These are phyloP conservation scores for Peromyscus aztecus DNA, from an alignment of 2,797 vertebrate species.

Conservation along the genomic window DNA sequence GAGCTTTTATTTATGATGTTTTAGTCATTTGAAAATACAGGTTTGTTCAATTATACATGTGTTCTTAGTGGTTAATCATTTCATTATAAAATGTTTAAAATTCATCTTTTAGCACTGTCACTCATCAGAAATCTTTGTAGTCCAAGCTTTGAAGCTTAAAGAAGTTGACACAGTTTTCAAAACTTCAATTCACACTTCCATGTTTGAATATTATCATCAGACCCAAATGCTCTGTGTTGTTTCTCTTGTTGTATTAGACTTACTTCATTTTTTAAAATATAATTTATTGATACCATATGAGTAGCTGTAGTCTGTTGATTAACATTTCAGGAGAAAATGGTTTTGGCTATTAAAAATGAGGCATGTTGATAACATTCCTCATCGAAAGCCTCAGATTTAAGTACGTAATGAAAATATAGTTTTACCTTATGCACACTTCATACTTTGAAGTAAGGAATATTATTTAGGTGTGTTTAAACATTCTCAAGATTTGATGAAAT, in stretches of 20 bases:
- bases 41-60: background rate
- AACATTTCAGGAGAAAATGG: background rate
- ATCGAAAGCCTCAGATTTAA: background rate
- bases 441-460: background rate
- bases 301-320: background rate
- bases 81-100: conserved; percentile 42
- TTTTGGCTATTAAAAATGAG: background rate
- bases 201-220: background rate
- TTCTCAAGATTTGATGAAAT: background rate
- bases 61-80: background rate
- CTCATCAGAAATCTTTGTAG: background rate
- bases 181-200: conserved; percentile 8
- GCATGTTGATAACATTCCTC: background rate
- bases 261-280: background rate
- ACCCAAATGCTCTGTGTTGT: background rate
- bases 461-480: background rate
- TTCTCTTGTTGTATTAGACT: background rate
- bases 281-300: background rate
- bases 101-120: conserved; percentile 1
- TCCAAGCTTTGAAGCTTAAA: background rate
- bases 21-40: conserved; percentile 14
- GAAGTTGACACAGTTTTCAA: background rate
- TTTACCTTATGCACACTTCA: background rate
- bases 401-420: background rate
- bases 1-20: background rate